Base-by-base conservation (phyloP, 2,113 vertebrate species). In the Eptesicus fuscus region DNA sequence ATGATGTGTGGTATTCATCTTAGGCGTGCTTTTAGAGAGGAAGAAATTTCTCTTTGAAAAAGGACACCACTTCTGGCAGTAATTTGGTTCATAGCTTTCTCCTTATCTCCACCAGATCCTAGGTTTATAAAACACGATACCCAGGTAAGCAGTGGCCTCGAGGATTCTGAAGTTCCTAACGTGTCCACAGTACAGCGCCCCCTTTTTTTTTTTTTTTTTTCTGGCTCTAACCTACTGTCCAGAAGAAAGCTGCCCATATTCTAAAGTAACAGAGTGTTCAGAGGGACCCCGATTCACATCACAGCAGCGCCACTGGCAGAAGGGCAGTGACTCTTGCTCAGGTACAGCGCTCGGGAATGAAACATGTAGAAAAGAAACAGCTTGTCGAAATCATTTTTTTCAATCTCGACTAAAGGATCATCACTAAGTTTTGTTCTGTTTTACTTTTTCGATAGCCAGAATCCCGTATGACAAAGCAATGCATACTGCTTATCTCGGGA, bases 81-180 rank as follows among this genome's bases (percentile, higher is more conserved):
- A 73, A 40, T 88, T 84, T 44, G 53, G 35, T 25, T 79, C 65
- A 47, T 5, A 80, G 49, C 35, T 30, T 49, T 90, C 56, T 47
- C 9, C 3, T 47, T 14, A 9, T 80, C 40, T 76, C 9, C 30
- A 56, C 32, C 35, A 49, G 12, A 73, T 40, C 10, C 51, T 11
- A 67, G 30, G 3, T 17, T 61, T 61, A 40, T 67, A 56, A 90
- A 88, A 63, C 17, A 90, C 0, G 23, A 71, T 20, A 32, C 8
- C 4, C 30, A 85, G 14, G 14, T 80, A 88, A 56, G 35, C 51
- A 63, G 5, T 20, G 11, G 30, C 70, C 40, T 83, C 12, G 9
- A 90, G 20, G 61, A 96, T 69, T 25, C 70, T 8, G 23, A 97
- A 65, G 40, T 83, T 89, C 65, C 83, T 83, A 56, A 91, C 7